Conservation (phyloP, 2,797 vertebrate species). For the Scleropages formosus region DNA sequence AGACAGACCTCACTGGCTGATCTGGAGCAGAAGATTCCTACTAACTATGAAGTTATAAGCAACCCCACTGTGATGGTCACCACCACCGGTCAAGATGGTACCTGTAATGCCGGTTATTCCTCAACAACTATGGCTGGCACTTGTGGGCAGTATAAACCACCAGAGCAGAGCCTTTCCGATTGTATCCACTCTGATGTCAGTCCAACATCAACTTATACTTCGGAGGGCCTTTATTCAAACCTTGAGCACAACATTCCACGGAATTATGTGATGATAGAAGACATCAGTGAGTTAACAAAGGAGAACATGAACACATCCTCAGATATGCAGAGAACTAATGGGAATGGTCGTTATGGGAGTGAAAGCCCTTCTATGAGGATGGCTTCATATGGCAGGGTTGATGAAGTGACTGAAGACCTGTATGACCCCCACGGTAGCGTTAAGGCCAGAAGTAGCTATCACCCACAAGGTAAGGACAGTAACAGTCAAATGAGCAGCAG, state of each 20-base stretch:
- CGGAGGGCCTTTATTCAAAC: conserved; percentile 85
- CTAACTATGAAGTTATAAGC: conserved; percentile 91
- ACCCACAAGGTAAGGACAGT: conserved; percentile 72
- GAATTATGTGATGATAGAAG: conserved; percentile 98
- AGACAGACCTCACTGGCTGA: conserved; percentile 90
- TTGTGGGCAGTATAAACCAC: conserved; percentile 69
- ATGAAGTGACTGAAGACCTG: conserved; percentile 91
- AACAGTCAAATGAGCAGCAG: conserved; percentile 82
- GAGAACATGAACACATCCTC: conserved; percentile 76
- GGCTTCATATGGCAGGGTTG: conserved; percentile 85
- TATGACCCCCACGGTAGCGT: conserved; percentile 88
- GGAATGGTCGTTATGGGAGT: conserved; percentile 65
- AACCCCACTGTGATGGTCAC: conserved; percentile 78
- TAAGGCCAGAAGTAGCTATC: conserved; percentile 82
- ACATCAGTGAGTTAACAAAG: conserved; percentile 96
- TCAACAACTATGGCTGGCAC: conserved; percentile 62
- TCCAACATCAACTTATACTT: conserved; percentile 77
- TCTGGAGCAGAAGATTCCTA: conserved; percentile 92
- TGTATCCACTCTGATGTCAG: conserved; percentile 69
- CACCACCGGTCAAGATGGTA: conserved; percentile 74
- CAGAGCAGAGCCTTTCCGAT: conserved; percentile 59
- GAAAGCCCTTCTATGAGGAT: conserved; percentile 74
- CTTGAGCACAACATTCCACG: conserved; percentile 93
- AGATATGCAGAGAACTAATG: conserved; percentile 77
- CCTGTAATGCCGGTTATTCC: conserved; percentile 75